These are phyloP conservation scores for Brachypodius melanocephalos DNA, from an alignment of 2,113 vertebrate genomes.

Conservation along the genomic window DNA sequence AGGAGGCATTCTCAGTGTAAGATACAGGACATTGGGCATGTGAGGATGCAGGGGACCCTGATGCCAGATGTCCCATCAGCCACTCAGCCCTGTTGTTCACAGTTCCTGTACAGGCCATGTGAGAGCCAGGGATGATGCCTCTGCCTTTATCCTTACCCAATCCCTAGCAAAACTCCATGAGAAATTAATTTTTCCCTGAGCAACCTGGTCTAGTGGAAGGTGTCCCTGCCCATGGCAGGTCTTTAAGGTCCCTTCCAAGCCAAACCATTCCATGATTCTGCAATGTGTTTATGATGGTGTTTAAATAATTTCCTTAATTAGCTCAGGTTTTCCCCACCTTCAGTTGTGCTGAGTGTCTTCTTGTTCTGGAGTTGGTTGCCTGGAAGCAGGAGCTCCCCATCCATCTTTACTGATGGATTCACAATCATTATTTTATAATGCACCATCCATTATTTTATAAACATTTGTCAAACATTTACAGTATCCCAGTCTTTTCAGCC, in stretches of 20 bases:
- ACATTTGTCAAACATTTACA: not conserved
- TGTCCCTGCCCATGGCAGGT: not conserved
- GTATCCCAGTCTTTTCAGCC: not conserved
- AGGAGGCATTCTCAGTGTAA: not conserved
- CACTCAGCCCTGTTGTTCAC: not conserved
- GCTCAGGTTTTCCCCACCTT: not conserved
- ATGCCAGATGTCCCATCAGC: not conserved
- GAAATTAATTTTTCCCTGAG: rapidly evolving
- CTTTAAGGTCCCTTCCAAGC: not conserved
- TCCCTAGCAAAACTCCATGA: not conserved
- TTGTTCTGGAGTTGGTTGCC: not conserved
- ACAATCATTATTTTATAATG: not conserved
- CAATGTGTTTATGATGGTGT: rapidly evolving
- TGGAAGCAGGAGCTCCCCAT: not conserved
- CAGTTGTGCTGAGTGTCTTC: not conserved
- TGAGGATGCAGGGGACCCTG: not conserved
- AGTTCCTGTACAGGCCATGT: not conserved
- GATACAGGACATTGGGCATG: not conserved
- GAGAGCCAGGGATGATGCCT: not conserved
- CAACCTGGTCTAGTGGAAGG: not conserved
- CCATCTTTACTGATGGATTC: not conserved
- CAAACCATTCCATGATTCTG: not conserved
- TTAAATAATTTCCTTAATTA: not conserved
- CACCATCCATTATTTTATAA: not conserved
- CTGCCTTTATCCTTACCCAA: not conserved